Conservation (phyloP, 2,888 invertebrate genomes). For the Trichogramma dendrolimi region DNA sequence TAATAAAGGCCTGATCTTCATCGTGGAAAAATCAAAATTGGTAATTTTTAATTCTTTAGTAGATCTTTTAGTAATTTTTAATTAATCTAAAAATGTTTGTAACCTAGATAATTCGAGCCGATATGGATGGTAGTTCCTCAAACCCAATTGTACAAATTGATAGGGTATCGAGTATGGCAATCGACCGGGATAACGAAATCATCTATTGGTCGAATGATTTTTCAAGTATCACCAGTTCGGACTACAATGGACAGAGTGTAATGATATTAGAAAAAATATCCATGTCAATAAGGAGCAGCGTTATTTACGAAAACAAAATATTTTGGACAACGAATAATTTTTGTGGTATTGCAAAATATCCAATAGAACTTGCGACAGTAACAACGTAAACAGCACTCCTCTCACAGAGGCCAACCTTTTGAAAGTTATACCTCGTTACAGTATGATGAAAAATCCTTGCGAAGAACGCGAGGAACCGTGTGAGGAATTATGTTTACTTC, state of each 20-base stretch:
- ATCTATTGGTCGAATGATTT: slow-evolving; percentile 16
- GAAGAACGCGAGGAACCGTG: background rate
- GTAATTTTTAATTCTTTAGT: background rate
- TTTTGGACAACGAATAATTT: slow-evolving; percentile 8
- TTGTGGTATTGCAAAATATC: background rate
- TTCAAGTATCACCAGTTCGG: slow-evolving; percentile 7
- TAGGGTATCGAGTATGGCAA: background rate
- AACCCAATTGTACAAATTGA: background rate
- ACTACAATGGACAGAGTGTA: slow-evolving; percentile 15
- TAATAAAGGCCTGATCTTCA: slow-evolving; percentile 13
- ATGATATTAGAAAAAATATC: background rate
- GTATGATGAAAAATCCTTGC: slow-evolving; percentile 8
- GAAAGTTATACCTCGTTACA: background rate
- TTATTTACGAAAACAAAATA: slow-evolving; percentile 7
- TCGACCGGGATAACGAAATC: slow-evolving; percentile 13
- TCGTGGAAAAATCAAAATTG: slow-evolving; percentile 3
- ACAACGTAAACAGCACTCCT: background rate
- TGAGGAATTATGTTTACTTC: too few species aligned
- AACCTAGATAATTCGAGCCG: slow-evolving; percentile 13
- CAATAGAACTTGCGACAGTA: background rate
- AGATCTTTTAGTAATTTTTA: background rate
- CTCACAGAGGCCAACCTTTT: background rate
- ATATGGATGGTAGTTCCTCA: slow-evolving; percentile 14
- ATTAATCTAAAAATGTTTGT: background rate
- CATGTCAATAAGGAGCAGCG: slow-evolving; percentile 11